A percentile compares a stretch with the other conserved stretches of the same genome.
phyloP scores from a whole-genome alignment of 37 sponge, comb jelly and placozoan genomes.

The Spongilla lacustris region DNA sequence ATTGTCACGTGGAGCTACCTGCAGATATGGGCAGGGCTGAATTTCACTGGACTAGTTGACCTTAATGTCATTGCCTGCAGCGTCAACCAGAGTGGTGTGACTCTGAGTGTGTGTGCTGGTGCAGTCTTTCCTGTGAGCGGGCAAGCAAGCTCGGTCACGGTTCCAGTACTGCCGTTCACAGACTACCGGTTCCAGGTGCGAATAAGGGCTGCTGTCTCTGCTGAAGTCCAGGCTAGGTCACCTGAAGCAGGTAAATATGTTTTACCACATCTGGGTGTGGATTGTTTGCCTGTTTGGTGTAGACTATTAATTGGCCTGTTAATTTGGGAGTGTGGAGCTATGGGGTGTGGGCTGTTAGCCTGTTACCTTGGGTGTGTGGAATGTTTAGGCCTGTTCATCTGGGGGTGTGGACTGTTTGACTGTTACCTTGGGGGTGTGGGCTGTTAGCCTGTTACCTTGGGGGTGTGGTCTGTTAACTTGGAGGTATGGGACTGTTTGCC shows the following conservation, averaged over 20 bases:
- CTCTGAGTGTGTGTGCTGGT: not conserved
- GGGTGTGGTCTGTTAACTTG: too few relatives aligned
- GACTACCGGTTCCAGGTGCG: slow-evolving; percentile 28
- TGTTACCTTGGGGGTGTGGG: too few relatives aligned
- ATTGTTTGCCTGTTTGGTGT: too few relatives aligned
- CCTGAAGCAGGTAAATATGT: slow-evolving; percentile 32
- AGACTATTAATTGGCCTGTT: too few relatives aligned
- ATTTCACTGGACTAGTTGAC: slow-evolving; percentile 13
- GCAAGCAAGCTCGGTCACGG: not conserved
- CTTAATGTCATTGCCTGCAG: slow-evolving; percentile 9
- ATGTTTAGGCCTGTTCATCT: too few relatives aligned
- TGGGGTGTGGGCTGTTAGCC: too few relatives aligned
- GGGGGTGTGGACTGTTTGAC: too few relatives aligned
- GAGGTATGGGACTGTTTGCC: too few relatives aligned
- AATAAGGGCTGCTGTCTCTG: not conserved
- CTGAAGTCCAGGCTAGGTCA: not conserved
- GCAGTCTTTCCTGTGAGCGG: not conserved
- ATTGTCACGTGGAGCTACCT: slow-evolving; percentile 34
- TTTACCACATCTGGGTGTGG: too few relatives aligned
- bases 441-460: too few relatives aligned
- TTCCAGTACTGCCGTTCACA: slow-evolving; percentile 23
- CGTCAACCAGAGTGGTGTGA: slow-evolving; percentile 13
- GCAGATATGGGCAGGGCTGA: slow-evolving; percentile 32
- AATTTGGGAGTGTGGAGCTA: too few relatives aligned
- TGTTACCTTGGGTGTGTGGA: too few relatives aligned